These are phyloP conservation scores for Cranoglanis bouderius DNA, from an alignment of 2,113 vertebrate genomes.

Conservation along the genomic window DNA sequence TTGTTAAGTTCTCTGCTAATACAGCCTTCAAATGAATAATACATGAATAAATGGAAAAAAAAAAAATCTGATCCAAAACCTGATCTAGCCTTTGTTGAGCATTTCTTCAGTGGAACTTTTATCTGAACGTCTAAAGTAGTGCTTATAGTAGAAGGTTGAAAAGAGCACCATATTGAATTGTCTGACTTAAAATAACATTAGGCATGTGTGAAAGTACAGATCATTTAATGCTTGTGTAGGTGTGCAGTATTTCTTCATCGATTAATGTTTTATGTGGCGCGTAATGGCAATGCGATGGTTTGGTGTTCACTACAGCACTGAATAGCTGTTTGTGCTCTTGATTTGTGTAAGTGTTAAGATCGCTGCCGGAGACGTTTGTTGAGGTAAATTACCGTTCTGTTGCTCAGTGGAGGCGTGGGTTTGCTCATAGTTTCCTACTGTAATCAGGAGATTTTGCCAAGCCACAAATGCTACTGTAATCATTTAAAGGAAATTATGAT, in stretches of 20 bases:
- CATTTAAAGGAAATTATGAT: neutral
- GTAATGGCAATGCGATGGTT: neutral
- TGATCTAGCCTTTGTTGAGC: neutral
- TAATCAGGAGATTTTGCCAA: neutral
- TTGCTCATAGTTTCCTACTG: conserved; percentile 7
- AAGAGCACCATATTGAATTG: neutral
- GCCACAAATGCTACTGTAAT: neutral
- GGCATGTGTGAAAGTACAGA: neutral
- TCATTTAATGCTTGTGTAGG: neutral
- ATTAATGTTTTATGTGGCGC: neutral
- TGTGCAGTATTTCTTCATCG: neutral
- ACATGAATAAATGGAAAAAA: neutral
- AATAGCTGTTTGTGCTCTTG: conserved; percentile 26
- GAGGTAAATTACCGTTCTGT: conserved; percentile 26
- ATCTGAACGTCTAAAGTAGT: neutral
- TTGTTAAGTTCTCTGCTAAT: neutral
- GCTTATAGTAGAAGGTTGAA: neutral
- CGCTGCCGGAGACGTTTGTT: conserved; percentile 23
- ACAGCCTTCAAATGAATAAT: neutral
- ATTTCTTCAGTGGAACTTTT: neutral
- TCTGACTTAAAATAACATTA: conserved; percentile 1
- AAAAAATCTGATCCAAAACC: neutral
- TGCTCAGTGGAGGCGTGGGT: conserved; percentile 26
- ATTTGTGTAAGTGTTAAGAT: conserved; percentile 19
- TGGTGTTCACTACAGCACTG: conserved; percentile 1